Evolutionary conservation across 2,888 invertebrate species (phyloP).

Genomic region (Melanophora roralis): DNA sequence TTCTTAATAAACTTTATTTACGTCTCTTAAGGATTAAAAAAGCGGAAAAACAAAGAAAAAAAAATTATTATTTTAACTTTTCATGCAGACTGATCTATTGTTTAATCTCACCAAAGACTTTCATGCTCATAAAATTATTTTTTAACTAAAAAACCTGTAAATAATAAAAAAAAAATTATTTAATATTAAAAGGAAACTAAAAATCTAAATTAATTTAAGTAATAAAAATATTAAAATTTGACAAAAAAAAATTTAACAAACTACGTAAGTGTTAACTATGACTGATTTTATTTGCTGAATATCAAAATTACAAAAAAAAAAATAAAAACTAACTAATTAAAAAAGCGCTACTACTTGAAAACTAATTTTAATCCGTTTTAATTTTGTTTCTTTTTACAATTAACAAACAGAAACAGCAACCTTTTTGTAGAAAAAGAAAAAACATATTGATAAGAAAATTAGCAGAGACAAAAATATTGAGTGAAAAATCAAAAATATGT

Average conservation of each 20-base stretch:
- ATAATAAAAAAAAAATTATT: conserved; percentile 37
- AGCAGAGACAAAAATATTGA: conserved; percentile 17
- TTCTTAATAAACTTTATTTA: neutral
- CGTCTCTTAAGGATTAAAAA: neutral
- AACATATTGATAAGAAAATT: neutral
- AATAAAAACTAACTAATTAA: neutral
- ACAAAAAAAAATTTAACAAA: conserved; percentile 29
- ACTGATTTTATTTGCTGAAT: conserved; percentile 61
- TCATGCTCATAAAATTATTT: conserved; percentile 13
- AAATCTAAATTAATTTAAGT: neutral
- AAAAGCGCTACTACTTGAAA: conserved; percentile 1
- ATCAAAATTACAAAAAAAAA: conserved; percentile 24
- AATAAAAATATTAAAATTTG: conserved; percentile 15
- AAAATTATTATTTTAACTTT: neutral
- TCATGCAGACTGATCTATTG: conserved; percentile 46
- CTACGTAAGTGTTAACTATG: conserved; percentile 31
- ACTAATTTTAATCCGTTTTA: conserved; percentile 15
- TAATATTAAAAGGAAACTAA: neutral
- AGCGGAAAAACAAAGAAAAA: neutral
- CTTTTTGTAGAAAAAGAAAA: conserved; percentile 35
- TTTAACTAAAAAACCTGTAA: conserved; percentile 7
- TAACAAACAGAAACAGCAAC: conserved; percentile 37
- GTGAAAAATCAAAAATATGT: conserved; percentile 52
- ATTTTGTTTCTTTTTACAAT: neutral
- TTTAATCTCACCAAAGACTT: conserved; percentile 54